phyloP scores from a whole-genome alignment of 2,113 vertebrate species.

The Oreotragus oreotragus region DNA sequence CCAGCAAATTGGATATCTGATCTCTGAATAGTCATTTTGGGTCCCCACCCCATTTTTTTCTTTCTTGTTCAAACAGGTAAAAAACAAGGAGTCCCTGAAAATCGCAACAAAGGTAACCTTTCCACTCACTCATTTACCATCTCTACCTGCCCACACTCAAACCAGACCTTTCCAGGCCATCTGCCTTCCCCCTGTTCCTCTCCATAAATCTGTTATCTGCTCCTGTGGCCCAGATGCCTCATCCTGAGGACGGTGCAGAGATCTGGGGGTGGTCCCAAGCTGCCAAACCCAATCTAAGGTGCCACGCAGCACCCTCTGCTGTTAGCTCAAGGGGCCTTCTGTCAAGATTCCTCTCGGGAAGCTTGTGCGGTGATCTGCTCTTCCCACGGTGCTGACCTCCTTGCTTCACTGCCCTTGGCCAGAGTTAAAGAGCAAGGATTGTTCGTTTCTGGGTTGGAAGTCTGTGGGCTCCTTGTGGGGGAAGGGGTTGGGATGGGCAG shows the following conservation, averaged over 20 bases:
- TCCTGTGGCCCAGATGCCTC: constrained; percentile 84
- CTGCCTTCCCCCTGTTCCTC: constrained; percentile 77
- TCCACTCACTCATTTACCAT: constrained; percentile 84
- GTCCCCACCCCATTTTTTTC: constrained; percentile 80
- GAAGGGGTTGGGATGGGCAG: constrained; percentile 74
- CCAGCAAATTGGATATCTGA: not conserved
- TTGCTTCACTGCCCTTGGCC: not conserved
- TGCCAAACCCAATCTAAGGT: constrained; percentile 37
- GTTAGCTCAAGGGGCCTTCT: not conserved
- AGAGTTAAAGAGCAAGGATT: not conserved
- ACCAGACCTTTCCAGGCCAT: constrained; percentile 75
- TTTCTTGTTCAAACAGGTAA: constrained; percentile 99
- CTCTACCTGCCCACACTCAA: constrained; percentile 77
- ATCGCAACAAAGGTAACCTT: constrained; percentile 99
- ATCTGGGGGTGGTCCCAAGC: not conserved
- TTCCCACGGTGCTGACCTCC: not conserved
- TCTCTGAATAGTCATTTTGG: constrained; percentile 56
- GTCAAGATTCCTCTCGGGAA: not conserved
- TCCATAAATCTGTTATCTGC: constrained; percentile 84
- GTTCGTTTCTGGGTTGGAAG: not conserved
- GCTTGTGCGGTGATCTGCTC: not conserved
- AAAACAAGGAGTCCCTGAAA: constrained; percentile 99
- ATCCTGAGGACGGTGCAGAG: constrained; percentile 90
- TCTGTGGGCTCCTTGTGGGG: not conserved
- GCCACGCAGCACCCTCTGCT: constrained; percentile 53